Evolutionary conservation across 2,113 vertebrate genomes (phyloP).

Genomic region (Tetrax tetrax): DNA sequence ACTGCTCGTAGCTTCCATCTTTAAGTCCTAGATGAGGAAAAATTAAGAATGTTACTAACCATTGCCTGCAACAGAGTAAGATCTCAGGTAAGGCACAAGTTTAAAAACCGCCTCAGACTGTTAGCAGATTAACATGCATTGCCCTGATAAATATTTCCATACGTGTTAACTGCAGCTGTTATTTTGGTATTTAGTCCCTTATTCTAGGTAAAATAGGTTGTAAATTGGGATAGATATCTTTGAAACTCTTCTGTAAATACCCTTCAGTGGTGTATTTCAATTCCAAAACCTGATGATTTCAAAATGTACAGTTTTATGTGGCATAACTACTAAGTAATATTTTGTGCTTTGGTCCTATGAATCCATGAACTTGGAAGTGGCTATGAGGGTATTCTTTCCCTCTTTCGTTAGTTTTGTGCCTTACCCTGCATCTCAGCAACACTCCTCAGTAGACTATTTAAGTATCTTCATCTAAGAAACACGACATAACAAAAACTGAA

Average conservation of each 20-base stretch:
- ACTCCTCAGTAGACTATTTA: neutral
- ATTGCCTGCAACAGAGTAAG: neutral
- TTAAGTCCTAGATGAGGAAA: constrained; percentile 84
- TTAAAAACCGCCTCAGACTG: neutral
- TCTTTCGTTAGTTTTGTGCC: neutral
- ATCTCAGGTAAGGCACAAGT: neutral
- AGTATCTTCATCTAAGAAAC: neutral
- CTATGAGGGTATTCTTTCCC: neutral
- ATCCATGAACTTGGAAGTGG: neutral
- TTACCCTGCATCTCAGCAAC: neutral
- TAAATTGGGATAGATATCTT: neutral
- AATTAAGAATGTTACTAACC: constrained; percentile 54
- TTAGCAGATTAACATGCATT: neutral
- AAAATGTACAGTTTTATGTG: neutral
- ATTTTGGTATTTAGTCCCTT: neutral
- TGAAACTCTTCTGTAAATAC: neutral
- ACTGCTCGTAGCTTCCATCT: constrained; percentile 91
- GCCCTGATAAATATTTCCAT: neutral
- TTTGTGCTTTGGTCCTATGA: neutral
- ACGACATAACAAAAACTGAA: neutral
- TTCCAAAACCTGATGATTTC: neutral
- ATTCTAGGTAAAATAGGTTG: neutral
- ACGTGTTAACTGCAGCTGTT: neutral
- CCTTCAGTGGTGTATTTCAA: neutral
- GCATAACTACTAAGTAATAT: no score